Evolutionary conservation across 1,140 invertebrate species (phyloP).

Genomic region (Sitodiplosis mosellana): DNA sequence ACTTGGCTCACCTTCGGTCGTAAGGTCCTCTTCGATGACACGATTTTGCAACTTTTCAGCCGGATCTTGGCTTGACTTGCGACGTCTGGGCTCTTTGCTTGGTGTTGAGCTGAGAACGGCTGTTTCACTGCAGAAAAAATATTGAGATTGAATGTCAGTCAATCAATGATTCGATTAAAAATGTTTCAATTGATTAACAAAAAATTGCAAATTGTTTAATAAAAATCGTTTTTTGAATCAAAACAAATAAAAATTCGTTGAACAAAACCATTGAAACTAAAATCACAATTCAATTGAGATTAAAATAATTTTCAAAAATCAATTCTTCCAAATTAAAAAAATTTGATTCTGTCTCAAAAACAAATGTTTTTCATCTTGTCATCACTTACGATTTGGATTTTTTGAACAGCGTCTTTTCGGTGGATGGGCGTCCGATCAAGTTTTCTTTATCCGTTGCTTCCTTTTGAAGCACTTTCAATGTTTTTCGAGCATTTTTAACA

Average conservation of each 20-base stretch:
- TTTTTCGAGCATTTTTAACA: constrained; percentile 30
- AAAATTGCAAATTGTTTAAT: too few species aligned
- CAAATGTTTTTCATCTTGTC: background rate
- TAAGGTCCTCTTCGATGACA: background rate
- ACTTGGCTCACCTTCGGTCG: too few species aligned
- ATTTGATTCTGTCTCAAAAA: background rate
- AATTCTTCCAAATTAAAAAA: constrained; percentile 11
- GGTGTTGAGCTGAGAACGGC: background rate
- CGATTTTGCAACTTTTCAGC: background rate
- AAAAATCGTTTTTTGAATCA: too few species aligned
- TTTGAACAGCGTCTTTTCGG: constrained; percentile 18
- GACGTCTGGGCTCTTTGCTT: background rate
- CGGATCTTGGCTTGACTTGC: background rate
- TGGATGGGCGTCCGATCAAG: constrained; percentile 27
- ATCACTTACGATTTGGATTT: constrained; percentile 9
- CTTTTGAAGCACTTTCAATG: constrained; percentile 35
- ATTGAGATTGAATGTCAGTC: background rate
- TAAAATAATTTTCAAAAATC: constrained; percentile 16
- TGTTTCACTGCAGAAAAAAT: background rate
- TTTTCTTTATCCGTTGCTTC: constrained; percentile 40
- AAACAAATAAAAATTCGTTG: constrained; percentile 11
- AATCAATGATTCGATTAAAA: too few species aligned
- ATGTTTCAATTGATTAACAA: too few species aligned
- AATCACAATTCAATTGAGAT: constrained; percentile 18
- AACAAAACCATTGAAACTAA: constrained; percentile 10